A percentile compares a stretch with the other conserved stretches of the same genome.
phyloP scores from a whole-genome alignment of 2,113 vertebrate species.

The Eretmochelys imbricata region DNA sequence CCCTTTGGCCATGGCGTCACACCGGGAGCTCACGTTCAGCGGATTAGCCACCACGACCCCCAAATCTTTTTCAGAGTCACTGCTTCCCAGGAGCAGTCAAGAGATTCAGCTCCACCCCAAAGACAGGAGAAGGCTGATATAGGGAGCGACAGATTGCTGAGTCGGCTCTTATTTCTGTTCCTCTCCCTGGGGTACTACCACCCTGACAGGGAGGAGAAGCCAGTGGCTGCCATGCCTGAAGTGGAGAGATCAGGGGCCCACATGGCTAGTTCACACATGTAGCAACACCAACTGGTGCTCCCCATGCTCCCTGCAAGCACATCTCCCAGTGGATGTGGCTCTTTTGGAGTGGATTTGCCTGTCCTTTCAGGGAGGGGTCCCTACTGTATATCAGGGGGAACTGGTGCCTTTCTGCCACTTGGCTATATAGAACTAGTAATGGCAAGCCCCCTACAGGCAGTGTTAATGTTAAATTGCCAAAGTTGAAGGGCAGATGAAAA shows the following conservation, averaged over 20 bases:
- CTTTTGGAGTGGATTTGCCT: not conserved
- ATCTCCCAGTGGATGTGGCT: not conserved
- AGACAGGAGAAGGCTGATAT: not conserved
- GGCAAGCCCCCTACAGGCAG: not conserved
- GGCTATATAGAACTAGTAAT: conserved; percentile 22
- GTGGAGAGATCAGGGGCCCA: not conserved
- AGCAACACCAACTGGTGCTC: not conserved
- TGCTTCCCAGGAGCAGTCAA: not conserved
- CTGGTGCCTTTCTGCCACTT: not conserved
- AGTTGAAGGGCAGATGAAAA: not conserved
- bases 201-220: not conserved
- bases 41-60: not conserved
- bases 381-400: not conserved
- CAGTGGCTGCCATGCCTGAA: not conserved
- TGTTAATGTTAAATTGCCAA: not conserved
- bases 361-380: not conserved
- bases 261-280: not conserved
- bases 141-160: not conserved
- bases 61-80: not conserved
- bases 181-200: not conserved
- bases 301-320: not conserved
- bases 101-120: not conserved
- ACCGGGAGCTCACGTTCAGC: not conserved
- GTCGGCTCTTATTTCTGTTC: not conserved
- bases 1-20: not conserved